Base-by-base conservation (phyloP, 2,797 vertebrate genomes). In the Florisuga fusca region DNA sequence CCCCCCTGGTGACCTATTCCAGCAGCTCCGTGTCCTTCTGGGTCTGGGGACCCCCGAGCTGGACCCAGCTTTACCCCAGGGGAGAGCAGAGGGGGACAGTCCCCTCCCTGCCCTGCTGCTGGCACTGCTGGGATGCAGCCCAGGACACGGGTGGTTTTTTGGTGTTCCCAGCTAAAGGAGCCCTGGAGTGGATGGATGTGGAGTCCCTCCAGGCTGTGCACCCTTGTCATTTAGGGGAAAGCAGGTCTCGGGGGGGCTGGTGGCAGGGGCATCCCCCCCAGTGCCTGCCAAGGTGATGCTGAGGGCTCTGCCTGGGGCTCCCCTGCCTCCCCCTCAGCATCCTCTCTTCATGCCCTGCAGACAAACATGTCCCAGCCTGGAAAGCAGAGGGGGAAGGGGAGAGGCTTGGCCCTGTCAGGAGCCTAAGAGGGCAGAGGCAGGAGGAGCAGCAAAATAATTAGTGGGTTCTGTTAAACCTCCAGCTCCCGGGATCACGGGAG, bases 151-250 rank as follows among this genome's bases (percentile, higher is more conserved):
- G 46, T 46, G 45, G 38, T 41, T 46, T 46, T 46, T 29, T 10
- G 68, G 55, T 11, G 33, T 1, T 8, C 31, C 1, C 29, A 33
- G 36, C 33, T 21, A 43, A 23, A n/a, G 27, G 58, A 51, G 36
- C 0, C 33, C 1, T 7, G 59, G 34, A 43, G 50, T 3, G 34
- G 55, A 6, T 3, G 34, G 55, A 6, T 23, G 4, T 0, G 15
- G 33, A 14, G 10, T 15, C 20, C 4, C 1, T 26, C 25, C 18
- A 7, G 8, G 15, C 22, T 3, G 1, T 19, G 12, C 55, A 48
- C 9, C 45, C 41, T 53, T 58, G 83, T 45, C 57, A 10, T 17
- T 73, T 27, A 48, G 1, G 5, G 83, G 61, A 48, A 87, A 7
- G 8, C 67, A 7, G 3, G 4, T 27, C 61, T 31, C 1, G 0